phyloP scores from a whole-genome alignment of 2,888 invertebrate genomes.

The Bellardia bayeri region DNA sequence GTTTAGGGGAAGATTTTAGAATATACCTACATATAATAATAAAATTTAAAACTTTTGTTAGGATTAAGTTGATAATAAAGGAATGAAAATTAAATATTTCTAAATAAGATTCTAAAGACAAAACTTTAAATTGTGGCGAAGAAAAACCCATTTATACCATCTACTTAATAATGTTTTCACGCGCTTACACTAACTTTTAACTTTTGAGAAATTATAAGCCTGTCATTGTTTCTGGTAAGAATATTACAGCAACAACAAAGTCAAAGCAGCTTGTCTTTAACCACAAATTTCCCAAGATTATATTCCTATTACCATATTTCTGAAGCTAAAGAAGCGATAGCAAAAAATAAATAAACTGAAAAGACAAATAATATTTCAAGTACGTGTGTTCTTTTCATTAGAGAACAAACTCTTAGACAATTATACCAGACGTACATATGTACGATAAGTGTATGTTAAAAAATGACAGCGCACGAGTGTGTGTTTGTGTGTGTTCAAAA shows the following conservation, averaged over 20 bases:
- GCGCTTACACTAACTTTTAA: not conserved
- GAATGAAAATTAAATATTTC: too few species aligned
- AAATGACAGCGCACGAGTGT: not conserved
- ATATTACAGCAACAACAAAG: not conserved
- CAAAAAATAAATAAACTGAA: not conserved
- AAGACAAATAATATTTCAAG: conserved; percentile 22
- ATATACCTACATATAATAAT: not conserved
- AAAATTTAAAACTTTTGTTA: too few species aligned
- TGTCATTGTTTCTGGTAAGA: not conserved
- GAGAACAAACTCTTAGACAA: conserved; percentile 6
- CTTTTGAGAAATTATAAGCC: not conserved
- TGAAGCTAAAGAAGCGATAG: not conserved
- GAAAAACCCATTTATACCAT: not conserved
- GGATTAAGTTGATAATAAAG: too few species aligned
- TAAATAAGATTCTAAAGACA: too few species aligned
- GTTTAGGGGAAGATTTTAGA: not conserved
- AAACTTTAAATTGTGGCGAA: not conserved
- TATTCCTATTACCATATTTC: conserved; percentile 22
- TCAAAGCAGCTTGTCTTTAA: not conserved
- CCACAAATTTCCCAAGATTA: conserved; percentile 43
- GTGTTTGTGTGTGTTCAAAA: not conserved
- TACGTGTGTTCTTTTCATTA: conserved; percentile 35
- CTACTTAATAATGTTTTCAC: not conserved
- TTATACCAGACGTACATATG: conserved; percentile 2
- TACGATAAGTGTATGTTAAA: too few species aligned